A percentile compares a stretch with the other conserved stretches of the same genome.
Evolutionary conservation across 2,888 invertebrate genomes (phyloP).

Genomic region (Busseola fusca): DNA sequence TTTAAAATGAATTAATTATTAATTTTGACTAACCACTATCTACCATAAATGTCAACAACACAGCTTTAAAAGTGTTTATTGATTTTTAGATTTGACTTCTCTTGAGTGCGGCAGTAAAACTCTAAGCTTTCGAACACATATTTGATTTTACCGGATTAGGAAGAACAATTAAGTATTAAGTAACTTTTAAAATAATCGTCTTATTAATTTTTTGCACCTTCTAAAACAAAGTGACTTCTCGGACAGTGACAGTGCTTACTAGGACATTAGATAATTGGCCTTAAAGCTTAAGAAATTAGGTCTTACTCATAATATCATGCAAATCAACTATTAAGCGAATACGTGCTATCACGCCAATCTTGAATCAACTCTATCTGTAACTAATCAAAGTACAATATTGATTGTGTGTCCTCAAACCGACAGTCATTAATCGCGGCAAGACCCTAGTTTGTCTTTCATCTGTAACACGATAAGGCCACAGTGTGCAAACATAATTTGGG

Average conservation of each 20-base stretch:
- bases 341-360: not conserved
- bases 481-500: conserved; percentile 61
- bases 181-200: not conserved
- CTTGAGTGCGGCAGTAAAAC: not conserved
- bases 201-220: not conserved
- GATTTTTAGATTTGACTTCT: too few relatives aligned
- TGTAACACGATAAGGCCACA: conserved; percentile 61
- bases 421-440: conserved; percentile 37
- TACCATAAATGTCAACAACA: too few relatives aligned
- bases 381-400: conserved; percentile 20
- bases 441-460: conserved; percentile 55
- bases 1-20: too few relatives aligned
- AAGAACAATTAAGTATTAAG: not conserved
- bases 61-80: too few relatives aligned
- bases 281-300: not conserved
- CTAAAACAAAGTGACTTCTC: too few relatives aligned
- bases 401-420: conserved; percentile 20
- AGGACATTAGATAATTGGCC: not conserved
- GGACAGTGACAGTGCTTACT: not conserved
- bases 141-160: not conserved
- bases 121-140: not conserved
- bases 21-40: too few relatives aligned
- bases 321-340: not conserved
- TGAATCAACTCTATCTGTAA: conserved; percentile 20
- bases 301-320: not conserved